Conservation (phyloP, 2,113 vertebrate species). For the Tapirus terrestris region DNA sequence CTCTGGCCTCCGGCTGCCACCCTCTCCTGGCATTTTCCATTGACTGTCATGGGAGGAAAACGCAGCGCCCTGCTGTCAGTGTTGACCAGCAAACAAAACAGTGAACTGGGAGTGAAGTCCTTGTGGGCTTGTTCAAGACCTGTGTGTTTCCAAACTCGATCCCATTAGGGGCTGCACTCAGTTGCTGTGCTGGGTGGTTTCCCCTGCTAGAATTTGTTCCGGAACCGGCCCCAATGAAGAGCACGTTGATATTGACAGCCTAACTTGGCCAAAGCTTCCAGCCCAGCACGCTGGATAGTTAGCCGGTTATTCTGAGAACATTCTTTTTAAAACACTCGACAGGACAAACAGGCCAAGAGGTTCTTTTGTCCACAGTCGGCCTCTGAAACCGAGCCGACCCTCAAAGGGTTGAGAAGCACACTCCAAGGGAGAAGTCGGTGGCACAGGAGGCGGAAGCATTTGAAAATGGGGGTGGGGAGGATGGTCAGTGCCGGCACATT, state of each 20-base stretch:
- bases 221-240: neutral
- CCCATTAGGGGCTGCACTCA: neutral
- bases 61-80: neutral
- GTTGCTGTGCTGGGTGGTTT: neutral
- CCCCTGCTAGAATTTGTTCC: neutral
- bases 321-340: constrained; percentile 76
- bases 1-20: neutral
- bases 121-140: neutral
- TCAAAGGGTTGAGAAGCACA: constrained; percentile 38
- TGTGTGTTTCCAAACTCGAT: neutral
- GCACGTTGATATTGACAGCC: constrained; percentile 1
- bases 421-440: neutral
- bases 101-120: neutral
- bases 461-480: neutral
- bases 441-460: neutral
- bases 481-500: neutral
- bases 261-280: constrained; percentile 56
- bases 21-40: neutral
- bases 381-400: constrained; percentile 43
- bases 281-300: constrained; percentile 61
- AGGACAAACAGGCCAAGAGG: constrained; percentile 66
- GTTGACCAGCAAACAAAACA: neutral
- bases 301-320: constrained; percentile 78
- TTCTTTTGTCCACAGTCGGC: constrained; percentile 70
- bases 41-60: neutral